Percentiles rank a stretch among this genome's conserved stretches.
These are phyloP conservation scores for Hemicentrotus pulcherrimus DNA, from an alignment of 35 echinoderm and acorn worm genomes.

Conservation along the genomic window DNA sequence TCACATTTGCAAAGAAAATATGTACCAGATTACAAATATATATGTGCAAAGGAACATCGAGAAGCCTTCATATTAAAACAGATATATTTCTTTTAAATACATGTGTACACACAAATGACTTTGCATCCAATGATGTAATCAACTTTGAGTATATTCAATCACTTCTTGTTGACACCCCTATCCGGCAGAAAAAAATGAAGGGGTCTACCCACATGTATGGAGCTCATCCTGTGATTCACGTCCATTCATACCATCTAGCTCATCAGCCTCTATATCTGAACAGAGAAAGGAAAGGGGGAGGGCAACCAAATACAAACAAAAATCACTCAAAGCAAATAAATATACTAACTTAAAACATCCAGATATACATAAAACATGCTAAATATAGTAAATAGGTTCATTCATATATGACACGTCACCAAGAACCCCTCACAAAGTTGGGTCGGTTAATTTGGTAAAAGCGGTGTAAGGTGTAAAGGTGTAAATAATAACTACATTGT, in stretches of 20 bases:
- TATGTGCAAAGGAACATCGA: too few relatives aligned
- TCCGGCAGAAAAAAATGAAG: not conserved
- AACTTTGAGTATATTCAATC: not conserved
- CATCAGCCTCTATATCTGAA: conserved; percentile 25
- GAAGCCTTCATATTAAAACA: too few relatives aligned
- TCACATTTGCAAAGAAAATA: too few relatives aligned
- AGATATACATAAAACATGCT: not conserved
- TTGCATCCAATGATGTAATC: too few relatives aligned
- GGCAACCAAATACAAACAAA: not conserved
- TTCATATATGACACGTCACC: not conserved
- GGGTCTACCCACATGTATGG: conserved; percentile 35
- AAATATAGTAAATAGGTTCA: not conserved
- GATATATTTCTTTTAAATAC: too few relatives aligned
- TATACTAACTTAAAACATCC: not conserved
- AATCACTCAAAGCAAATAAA: not conserved
- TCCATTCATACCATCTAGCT: conserved; percentile 8
- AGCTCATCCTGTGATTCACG: not conserved
- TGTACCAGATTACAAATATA: too few relatives aligned
- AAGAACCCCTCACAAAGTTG: not conserved
- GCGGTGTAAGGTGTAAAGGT: too few relatives aligned
- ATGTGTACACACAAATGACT: too few relatives aligned
- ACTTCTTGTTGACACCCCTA: not conserved
- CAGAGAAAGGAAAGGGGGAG: not conserved
- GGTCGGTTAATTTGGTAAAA: too few relatives aligned
- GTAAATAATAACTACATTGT: too few relatives aligned